Evolutionary conservation across 2,113 vertebrate species (phyloP), one percentile per base, ranked within the genome.

Genomic region (Cynopterus brachyotis): DNA sequence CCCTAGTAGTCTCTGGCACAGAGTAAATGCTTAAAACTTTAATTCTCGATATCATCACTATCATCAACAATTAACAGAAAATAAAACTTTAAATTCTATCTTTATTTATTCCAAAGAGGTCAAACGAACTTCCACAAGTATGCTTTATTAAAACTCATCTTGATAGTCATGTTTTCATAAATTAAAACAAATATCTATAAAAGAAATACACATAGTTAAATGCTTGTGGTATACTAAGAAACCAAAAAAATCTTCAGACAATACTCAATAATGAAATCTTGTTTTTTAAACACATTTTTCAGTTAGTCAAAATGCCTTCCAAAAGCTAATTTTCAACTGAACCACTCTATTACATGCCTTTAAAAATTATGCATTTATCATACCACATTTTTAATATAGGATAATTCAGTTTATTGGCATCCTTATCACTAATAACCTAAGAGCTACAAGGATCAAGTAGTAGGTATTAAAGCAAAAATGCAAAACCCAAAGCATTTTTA

Each of bases 141-240:
- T 40, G 35, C 19, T 62, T 93, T 91, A 83, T 50, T 76, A 94
- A 90, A 87, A 73, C 19, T 67, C 66, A 82, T 69, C 30, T 22
- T 94, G 40, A 93, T 17, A 47, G 40, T 84, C 53, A 91, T 37
- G 37, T 37, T 87, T 95, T 59, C 75, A 87, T 80, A 60, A 85
- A 84, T 89, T 94, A 86, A 72, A 95, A 67, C 10, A 95, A 96
- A 15, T n/a, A 95, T 64, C 57, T 92, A 92, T 45, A 80, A 62
- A 73, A 86, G 15, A 86, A 91, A 90, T 13, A 82, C 20, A 79
- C 15, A 94, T 7, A 93, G 59, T 81, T 76, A 79, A 80, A 81
- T 90, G 28, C 42, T 76, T 93, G 19, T 47, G 59, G 20, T 76
- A 84, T 64, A 13, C 69, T 80, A 72, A n/a, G 7, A 82, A 81